Base-by-base conservation (phyloP, 2,888 invertebrate species). In the Sinopyrophorus schimmeli region DNA sequence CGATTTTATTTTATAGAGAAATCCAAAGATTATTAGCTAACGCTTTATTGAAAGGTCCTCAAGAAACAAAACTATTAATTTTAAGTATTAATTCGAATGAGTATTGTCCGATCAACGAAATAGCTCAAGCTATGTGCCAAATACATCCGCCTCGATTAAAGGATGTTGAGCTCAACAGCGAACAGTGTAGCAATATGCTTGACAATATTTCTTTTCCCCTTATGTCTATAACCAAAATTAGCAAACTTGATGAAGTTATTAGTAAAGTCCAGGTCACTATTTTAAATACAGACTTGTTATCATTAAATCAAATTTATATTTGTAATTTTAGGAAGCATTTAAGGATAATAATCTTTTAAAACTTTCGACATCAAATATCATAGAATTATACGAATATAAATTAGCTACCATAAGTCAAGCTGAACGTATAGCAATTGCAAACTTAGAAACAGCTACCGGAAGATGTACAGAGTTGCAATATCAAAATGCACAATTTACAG, bases 311-410 rank as follows among this genome's bases (percentile, higher is more conserved):
- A n/a, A n/a, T n/a, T n/a, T n/a, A n/a, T n/a, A n/a, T n/a, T n/a
- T n/a, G n/a, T n/a, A n/a, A n/a, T 46, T 46, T 37, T 30, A 72
- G 18, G 72, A 75, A 6, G 75, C 77, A 1, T 69, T 78, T 5
- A 62, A 75, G 1, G 69, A 75, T 3, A 78, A 80, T 55, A 73
- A 79, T 74, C 72, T 81, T 31, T 68, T 71, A 0, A 80, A 83
- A 58, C 74, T 83, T 40, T 77, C 82, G 0, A 83, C 82, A 0
- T 84, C 84, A 0, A 80, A 84, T 31, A 80, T 86, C 2, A 86
- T 87, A 81, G 86, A 87, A 66, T 63, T 87, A 50, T 87, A 85
- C 46, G 84, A 86, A 11, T 86, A 84, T 66, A 85, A 86, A 66
- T 74, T 86, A 69, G 77, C 80, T 2, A 69, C 77, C 10, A 74